Percentiles rank a stretch among this genome's conserved stretches.
Conservation (phyloP, 2,113 vertebrate species). For the Anarrhichthys ocellatus region DNA sequence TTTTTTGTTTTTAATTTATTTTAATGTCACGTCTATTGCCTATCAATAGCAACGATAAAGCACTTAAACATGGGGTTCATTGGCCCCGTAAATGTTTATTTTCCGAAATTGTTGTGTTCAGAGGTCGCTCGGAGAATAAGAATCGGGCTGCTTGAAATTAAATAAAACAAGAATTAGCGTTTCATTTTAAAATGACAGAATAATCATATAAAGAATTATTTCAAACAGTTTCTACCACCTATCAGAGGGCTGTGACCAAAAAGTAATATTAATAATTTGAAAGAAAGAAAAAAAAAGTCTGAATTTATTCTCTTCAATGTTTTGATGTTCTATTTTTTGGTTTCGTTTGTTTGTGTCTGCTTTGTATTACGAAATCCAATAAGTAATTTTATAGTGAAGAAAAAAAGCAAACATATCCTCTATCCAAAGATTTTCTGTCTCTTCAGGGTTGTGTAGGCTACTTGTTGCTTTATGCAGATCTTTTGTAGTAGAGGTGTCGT, state of each 20-base stretch:
- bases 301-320: conserved; percentile 75
- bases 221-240: conserved; percentile 32
- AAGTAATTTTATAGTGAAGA: conserved; percentile 89
- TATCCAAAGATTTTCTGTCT: conserved; percentile 99
- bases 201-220: conserved; percentile 28
- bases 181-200: conserved; percentile 25
- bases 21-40: conserved; percentile 76
- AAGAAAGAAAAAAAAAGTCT: conserved; percentile 41
- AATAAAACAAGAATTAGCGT: not conserved
- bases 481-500: conserved; percentile 97
- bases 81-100: conserved; percentile 70
- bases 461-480: conserved; percentile 97
- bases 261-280: conserved; percentile 64
- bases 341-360: conserved; percentile 85
- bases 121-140: conserved; percentile 50
- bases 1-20: conserved; percentile 44
- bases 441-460: conserved; percentile 94
- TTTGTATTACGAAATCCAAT: conserved; percentile 89
- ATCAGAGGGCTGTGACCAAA: conserved; percentile 92
- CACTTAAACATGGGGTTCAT: conserved; percentile 87
- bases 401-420: conserved; percentile 87
- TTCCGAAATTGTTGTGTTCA: conserved; percentile 58
- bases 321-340: conserved; percentile 70
- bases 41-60: conserved; percentile 87
- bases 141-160: conserved; percentile 30